These are phyloP conservation scores for Xestoiulus laeticollis DNA, from an alignment of 2,888 invertebrate genomes.

Conservation along the genomic window DNA sequence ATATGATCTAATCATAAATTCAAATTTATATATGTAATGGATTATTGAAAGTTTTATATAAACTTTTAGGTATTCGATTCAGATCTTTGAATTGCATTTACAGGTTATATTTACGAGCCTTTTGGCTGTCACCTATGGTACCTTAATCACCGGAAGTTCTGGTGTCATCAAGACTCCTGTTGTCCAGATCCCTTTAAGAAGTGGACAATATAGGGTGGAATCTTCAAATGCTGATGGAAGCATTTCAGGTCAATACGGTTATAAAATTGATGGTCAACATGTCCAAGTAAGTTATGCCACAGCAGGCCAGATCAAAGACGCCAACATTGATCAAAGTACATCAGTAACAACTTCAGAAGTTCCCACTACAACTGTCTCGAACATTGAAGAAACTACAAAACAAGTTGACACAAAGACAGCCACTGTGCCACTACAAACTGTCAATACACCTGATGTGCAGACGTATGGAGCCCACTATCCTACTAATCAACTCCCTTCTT, in stretches of 20 bases:
- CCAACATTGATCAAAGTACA: background rate
- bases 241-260: slow-evolving; percentile 49
- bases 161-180: background rate
- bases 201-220: slow-evolving; percentile 47
- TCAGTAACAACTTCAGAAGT: background rate
- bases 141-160: background rate
- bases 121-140: slow-evolving; percentile 8
- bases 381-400: background rate
- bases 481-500: background rate
- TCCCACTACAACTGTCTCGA: background rate
- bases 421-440: background rate
- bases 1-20: no score
- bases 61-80: no score
- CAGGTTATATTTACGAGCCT: slow-evolving; percentile 11
- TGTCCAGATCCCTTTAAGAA: background rate
- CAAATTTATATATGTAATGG: no score
- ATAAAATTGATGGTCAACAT: slow-evolving; percentile 33
- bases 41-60: no score
- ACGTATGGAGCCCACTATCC: background rate
- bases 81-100: background rate
- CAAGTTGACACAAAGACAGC: background rate
- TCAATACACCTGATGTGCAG: background rate
- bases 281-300: slow-evolving; percentile 22
- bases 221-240: slow-evolving; percentile 6
- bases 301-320: background rate